Conservation (phyloP, 2,888 invertebrate species). For the Hipparchia sbordonii region DNA sequence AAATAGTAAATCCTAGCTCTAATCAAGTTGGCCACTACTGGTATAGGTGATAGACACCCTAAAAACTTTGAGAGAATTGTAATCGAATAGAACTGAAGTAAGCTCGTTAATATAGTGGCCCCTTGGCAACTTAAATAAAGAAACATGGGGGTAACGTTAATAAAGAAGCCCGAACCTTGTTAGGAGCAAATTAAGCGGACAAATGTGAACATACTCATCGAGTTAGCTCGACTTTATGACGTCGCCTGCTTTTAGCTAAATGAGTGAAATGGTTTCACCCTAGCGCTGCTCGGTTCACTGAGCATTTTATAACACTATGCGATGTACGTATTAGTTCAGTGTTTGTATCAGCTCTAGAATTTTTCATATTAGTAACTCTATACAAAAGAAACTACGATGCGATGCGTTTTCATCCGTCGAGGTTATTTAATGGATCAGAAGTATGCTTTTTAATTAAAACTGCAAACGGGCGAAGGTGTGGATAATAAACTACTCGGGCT, state of each 20-base stretch:
- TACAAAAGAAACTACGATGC: neutral
- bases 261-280: constrained; percentile 36
- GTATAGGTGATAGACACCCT: neutral
- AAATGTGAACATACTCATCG: constrained; percentile 38
- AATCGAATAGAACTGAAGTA: constrained; percentile 27
- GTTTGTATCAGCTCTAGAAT: too few species aligned
- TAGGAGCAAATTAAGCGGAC: constrained; percentile 34
- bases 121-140: constrained; percentile 38
- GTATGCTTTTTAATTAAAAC: constrained; percentile 23
- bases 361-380: too few species aligned
- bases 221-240: constrained; percentile 35
- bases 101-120: constrained; percentile 33
- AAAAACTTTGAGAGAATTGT: constrained; percentile 30
- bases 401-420: neutral
- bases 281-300: constrained; percentile 27
- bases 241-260: constrained; percentile 41
- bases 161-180: constrained; percentile 37
- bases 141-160: constrained; percentile 34
- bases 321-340: neutral
- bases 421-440: neutral
- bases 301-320: constrained; percentile 22
- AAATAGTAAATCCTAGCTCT: too few species aligned
- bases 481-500: constrained; percentile 20
- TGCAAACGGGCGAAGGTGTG: constrained; percentile 17
- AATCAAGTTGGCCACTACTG: too few species aligned